Conservation (phyloP, 2,888 invertebrate genomes). For the Drosophila falleni region DNA sequence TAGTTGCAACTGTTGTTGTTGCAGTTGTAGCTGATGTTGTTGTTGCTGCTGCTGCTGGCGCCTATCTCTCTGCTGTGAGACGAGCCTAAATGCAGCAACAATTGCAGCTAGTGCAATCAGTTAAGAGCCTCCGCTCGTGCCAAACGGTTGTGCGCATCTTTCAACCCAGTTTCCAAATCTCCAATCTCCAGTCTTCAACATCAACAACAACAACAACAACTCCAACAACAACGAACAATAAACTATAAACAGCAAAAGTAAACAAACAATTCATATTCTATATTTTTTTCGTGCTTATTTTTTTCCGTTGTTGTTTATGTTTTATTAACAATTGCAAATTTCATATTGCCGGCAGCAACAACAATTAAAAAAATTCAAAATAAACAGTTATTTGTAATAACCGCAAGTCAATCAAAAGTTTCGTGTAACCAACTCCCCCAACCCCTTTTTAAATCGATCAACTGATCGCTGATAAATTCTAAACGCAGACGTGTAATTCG, state of each 20-base stretch:
- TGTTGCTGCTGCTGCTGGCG: constrained; percentile 30
- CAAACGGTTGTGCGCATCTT: constrained; percentile 80
- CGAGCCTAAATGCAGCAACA: constrained; percentile 81
- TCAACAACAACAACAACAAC: constrained; percentile 15
- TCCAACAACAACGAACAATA: constrained; percentile 9
- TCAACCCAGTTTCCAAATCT: constrained; percentile 10
- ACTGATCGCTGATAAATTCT: constrained; percentile 20
- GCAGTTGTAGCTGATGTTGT: constrained; percentile 19
- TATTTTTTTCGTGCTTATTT: neutral
- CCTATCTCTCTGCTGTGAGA: constrained; percentile 53
- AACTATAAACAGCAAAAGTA: constrained; percentile 8
- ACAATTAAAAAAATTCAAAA: constrained; percentile 34
- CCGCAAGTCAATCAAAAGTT: constrained; percentile 78
- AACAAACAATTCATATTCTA: constrained; percentile 13
- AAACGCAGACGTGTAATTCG: constrained; percentile 42
- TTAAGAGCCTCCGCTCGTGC: constrained; percentile 83
- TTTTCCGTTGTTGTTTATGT: constrained; percentile 17
- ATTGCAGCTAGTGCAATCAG: constrained; percentile 78
- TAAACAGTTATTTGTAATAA: constrained; percentile 49
- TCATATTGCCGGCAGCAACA: constrained; percentile 32
- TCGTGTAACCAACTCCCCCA: neutral
- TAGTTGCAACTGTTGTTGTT: constrained; percentile 10
- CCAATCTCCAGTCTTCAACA: constrained; percentile 11
- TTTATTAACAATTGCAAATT: constrained; percentile 17
- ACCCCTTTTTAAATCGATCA: neutral